Percentiles rank a stretch among this genome's conserved stretches.
Conservation (phyloP, 2,888 invertebrate species). For the Hyposoter dolosus region DNA sequence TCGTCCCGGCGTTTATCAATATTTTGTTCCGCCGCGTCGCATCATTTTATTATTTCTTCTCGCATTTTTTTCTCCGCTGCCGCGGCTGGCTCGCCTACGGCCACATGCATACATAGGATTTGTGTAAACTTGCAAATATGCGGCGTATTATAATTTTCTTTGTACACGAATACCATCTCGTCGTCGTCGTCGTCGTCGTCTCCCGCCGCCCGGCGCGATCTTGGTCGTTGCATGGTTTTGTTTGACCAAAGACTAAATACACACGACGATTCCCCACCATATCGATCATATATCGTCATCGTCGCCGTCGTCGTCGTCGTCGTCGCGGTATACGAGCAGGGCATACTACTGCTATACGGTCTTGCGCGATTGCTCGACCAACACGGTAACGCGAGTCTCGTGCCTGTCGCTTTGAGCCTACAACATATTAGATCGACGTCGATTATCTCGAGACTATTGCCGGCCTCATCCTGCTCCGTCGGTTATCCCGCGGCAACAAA, state of each 20-base stretch:
- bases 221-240: conserved; percentile 17
- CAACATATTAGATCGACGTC: too few relatives aligned
- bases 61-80: background rate
- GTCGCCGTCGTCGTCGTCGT: conserved; percentile 15
- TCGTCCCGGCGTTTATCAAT: too few relatives aligned
- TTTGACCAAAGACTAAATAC: conserved; percentile 51
- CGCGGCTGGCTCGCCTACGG: background rate
- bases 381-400: conserved; percentile 14
- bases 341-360: too few relatives aligned
- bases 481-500: too few relatives aligned
- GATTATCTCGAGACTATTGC: conserved; percentile 25
- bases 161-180: too few relatives aligned
- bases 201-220: conserved; percentile 6
- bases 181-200: too few relatives aligned
- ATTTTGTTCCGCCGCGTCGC: too few relatives aligned
- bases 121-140: background rate
- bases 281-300: background rate
- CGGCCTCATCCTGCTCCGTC: background rate
- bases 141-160: conserved; percentile 13
- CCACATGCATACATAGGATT: background rate
- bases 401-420: too few relatives aligned
- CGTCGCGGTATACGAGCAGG: conserved; percentile 18
- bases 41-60: too few relatives aligned
- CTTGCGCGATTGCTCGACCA: conserved; percentile 34
- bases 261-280: conserved; percentile 46